Conservation (phyloP, 2,113 vertebrate species). For the Oncorhynchus nerka region DNA sequence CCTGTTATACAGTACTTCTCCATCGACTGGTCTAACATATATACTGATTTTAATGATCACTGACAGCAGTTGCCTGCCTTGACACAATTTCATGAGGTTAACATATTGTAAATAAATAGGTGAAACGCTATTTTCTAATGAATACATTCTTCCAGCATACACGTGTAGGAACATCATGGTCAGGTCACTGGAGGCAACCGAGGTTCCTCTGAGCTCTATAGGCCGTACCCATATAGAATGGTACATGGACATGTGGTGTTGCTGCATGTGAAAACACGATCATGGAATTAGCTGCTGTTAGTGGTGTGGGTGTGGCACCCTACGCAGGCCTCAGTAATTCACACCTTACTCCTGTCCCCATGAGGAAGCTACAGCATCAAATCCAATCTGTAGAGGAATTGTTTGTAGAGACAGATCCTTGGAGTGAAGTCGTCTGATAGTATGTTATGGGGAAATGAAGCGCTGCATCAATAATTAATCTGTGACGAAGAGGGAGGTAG, state of each 20-base stretch:
- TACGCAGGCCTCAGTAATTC: no score
- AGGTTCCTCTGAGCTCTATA: conserved; percentile 51
- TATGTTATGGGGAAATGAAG: not conserved
- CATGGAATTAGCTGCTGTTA: conserved; percentile 44
- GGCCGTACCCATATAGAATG: not conserved
- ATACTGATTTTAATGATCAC: no score
- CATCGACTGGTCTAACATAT: no score
- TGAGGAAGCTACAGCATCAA: not conserved
- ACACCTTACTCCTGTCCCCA: no score
- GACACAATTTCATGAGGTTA: not conserved
- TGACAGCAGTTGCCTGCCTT: no score
- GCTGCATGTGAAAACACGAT: conserved; percentile 21
- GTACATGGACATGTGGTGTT: conserved; percentile 28
- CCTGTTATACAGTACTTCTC: no score
- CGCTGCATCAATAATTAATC: not conserved
- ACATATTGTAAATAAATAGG: conserved; percentile 23
- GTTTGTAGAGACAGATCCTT: no score
- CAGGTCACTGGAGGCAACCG: conserved; percentile 34
- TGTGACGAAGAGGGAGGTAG: not conserved
- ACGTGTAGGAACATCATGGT: conserved; percentile 24
- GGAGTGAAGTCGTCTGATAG: not conserved
- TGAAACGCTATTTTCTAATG: conserved; percentile 37
- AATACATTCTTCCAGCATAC: conserved; percentile 68
- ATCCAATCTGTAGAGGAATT: not conserved
- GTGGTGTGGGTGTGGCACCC: conserved; percentile 11